These are phyloP conservation scores for Pitta sordida DNA, from an alignment of 2,113 vertebrate genomes.

Conservation along the genomic window DNA sequence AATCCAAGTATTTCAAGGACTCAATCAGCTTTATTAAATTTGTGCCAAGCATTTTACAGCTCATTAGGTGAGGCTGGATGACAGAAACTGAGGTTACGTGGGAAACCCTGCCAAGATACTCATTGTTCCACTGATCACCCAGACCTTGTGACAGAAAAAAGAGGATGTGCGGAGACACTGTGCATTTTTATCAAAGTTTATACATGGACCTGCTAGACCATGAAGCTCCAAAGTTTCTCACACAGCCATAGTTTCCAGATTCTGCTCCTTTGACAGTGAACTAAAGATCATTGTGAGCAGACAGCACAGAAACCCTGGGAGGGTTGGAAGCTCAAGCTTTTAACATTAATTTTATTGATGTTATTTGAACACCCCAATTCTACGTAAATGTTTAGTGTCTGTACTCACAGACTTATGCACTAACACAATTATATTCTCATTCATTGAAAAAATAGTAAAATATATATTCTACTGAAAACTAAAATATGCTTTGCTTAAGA, in stretches of 20 bases:
- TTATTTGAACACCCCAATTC: background rate
- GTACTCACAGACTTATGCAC: background rate
- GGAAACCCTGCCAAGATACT: background rate
- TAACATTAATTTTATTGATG: background rate
- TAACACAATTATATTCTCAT: background rate
- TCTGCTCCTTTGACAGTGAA: background rate
- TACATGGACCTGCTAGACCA: background rate
- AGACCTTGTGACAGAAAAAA: background rate
- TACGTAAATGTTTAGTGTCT: background rate
- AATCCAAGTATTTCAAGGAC: background rate
- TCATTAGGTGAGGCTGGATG: background rate
- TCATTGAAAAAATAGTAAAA: background rate
- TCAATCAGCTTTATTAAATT: background rate
- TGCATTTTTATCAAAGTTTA: background rate
- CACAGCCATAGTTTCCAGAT: background rate
- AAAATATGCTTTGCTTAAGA: background rate
- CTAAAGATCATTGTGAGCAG: background rate
- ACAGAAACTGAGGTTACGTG: background rate
- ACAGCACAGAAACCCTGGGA: background rate
- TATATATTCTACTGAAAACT: background rate
- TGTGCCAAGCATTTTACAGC: background rate
- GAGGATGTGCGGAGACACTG: background rate
- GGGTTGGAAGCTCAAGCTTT: background rate
- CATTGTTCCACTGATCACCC: background rate
- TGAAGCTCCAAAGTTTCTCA: background rate